These are phyloP conservation scores for Lasiommata megera DNA, from an alignment of 2,888 invertebrate genomes.

Conservation along the genomic window DNA sequence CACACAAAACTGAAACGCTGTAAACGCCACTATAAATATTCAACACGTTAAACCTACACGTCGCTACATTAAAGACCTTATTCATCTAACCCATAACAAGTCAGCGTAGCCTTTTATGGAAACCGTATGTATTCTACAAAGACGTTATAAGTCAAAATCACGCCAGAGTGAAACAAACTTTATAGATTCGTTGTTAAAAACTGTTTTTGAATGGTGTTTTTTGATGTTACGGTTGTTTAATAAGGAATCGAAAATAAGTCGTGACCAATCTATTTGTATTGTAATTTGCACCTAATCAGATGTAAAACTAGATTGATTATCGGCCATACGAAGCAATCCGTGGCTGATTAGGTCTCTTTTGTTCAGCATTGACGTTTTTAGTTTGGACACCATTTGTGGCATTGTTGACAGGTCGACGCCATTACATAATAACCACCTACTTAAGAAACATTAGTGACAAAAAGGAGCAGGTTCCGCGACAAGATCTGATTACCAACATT, in stretches of 20 bases:
- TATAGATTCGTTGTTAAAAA: conserved; percentile 11
- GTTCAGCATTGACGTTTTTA: conserved; percentile 48
- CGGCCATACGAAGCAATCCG: conserved; percentile 52
- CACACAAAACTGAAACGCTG: conserved; percentile 34
- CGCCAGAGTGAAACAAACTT: conserved; percentile 26
- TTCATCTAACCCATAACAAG: conserved; percentile 39
- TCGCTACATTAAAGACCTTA: conserved; percentile 40
- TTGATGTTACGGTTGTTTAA: conserved; percentile 1
- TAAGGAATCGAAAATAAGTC: conserved; percentile 41
- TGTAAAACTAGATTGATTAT: conserved; percentile 79
- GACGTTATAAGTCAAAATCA: conserved; percentile 29
- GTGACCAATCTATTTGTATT: conserved; percentile 77
- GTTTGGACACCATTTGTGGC: conserved; percentile 48
- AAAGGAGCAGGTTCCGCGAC: conserved; percentile 9
- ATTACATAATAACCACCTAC: conserved; percentile 30
- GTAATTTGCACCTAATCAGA: conserved; percentile 79
- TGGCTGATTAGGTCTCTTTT: conserved; percentile 57
- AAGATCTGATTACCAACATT: not conserved
- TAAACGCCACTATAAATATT: conserved; percentile 31
- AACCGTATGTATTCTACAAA: conserved; percentile 20
- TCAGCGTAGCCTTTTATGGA: conserved; percentile 43
- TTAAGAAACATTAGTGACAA: conserved; percentile 14
- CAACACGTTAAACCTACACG: conserved; percentile 44
- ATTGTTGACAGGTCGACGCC: conserved; percentile 46
- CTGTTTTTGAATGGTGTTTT: not conserved